Conservation (phyloP, 37 sponge, comb jelly and placozoan species). For the Amphimedon queenslandica region DNA sequence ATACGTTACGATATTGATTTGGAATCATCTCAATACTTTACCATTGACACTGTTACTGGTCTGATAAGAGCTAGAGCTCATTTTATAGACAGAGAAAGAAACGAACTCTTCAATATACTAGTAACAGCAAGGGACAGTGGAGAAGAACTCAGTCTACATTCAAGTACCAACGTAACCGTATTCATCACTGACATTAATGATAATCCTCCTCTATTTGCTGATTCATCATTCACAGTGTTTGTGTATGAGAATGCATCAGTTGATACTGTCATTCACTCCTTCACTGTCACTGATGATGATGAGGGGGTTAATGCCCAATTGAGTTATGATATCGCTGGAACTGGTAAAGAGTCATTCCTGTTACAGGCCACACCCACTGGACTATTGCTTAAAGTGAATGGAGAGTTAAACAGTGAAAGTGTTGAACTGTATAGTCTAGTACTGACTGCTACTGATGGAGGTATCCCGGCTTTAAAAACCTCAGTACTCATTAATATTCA, state of each 20-base stretch:
- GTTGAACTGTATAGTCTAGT: slow-evolving; percentile 24
- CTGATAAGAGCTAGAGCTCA: slow-evolving; percentile 4
- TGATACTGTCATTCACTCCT: background rate
- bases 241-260: slow-evolving; percentile 30
- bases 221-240: background rate
- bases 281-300: slow-evolving; percentile 39
- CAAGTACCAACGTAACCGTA: slow-evolving; percentile 7
- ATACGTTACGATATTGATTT: slow-evolving; percentile 29
- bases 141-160: background rate
- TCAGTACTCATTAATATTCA: slow-evolving; percentile 16
- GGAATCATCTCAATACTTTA: slow-evolving; percentile 6
- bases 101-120: background rate
- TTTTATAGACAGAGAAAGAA: slow-evolving; percentile 13
- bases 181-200: slow-evolving; percentile 65
- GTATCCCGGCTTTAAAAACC: slow-evolving; percentile 13
- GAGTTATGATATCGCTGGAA: slow-evolving; percentile 14
- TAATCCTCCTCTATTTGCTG: slow-evolving; percentile 50
- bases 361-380: slow-evolving; percentile 7
- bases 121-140: slow-evolving; percentile 19
- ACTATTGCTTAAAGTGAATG: slow-evolving; percentile 1
- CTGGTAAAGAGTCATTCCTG: slow-evolving; percentile 9
- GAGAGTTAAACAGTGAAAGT: slow-evolving; percentile 17
- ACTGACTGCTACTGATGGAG: slow-evolving; percentile 54
- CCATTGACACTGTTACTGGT: background rate
- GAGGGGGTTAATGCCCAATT: slow-evolving; percentile 17